Evolutionary conservation across 2,797 vertebrate genomes (phyloP), one percentile per base, ranked within the genome.

Genomic region (Crenuchus spilurus): DNA sequence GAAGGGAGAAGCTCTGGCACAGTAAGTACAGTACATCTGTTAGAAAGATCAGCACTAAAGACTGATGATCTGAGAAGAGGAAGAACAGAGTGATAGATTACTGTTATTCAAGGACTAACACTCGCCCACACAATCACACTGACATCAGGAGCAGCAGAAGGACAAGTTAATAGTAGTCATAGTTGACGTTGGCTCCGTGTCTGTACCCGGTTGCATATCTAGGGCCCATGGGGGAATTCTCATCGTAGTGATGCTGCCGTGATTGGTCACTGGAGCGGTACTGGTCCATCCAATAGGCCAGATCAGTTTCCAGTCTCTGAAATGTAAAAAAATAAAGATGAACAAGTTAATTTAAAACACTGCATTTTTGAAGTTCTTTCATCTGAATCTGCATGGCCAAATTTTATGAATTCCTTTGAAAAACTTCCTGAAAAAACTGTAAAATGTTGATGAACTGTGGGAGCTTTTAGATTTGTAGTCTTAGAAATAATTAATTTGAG

Each of bases 271-370:
- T 91, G 20, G 94, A 84, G 5, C 89, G 92, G 0, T 88, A 84
- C 1, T 95, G 72, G 85, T 94, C 96, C 82, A 87, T 93, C 97
- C 96, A 98, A 55, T 97, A 97, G 0, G 91, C 90, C 61, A 97
- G 83, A 64, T 98, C 96, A 0, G 95, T 80, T 91, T 99, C 97
- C 86, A 97, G 96, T 93, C 94, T 96, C 97, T 98, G 89, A 67
- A 74, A 61, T 5, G 20, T 62, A 52, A 67, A 46, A 33, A 14
- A 2, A 33, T 33, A 18, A 14, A 54, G 6, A 14, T n/a, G 4
- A n/a, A n/a, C n/a, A n/a, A 37, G 35, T 37, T 37, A 4, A 10
- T 37, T 37, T 37, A 37, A 37, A n/a, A n/a, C n/a, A n/a, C n/a
- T n/a, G n/a, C n/a, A n/a, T n/a, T n/a, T n/a, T n/a, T n/a, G n/a